A percentile compares a stretch with the other conserved stretches of the same genome.
Evolutionary conservation across 2,888 invertebrate species (phyloP).

Genomic region (Lycocerus yunnanus): DNA sequence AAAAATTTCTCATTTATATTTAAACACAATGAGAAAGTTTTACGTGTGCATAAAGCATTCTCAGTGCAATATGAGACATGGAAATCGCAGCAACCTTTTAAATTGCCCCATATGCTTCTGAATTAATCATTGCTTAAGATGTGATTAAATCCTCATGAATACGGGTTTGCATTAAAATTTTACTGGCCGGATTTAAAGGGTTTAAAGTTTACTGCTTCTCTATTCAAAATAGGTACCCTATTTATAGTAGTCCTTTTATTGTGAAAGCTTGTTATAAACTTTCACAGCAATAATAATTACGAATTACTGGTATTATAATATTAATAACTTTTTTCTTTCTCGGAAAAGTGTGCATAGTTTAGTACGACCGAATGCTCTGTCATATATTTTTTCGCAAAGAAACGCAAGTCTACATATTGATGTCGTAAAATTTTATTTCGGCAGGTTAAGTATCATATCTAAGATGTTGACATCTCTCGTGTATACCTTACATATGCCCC

Average conservation of each 20-base stretch:
- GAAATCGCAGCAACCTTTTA: conserved; percentile 31
- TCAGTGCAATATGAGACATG: conserved; percentile 28
- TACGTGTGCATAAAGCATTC: conserved; percentile 34
- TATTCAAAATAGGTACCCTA: conserved; percentile 4
- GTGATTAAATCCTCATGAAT: conserved; percentile 42
- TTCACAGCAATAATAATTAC: neutral
- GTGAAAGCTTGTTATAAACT: neutral
- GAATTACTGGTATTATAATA: neutral
- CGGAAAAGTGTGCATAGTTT: neutral
- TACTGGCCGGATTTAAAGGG: conserved; percentile 44
- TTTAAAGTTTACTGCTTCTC: conserved; percentile 28
- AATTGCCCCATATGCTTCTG: conserved; percentile 39
- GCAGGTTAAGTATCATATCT: neutral
- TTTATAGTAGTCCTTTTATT: neutral
- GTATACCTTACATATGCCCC: conserved; percentile 24
- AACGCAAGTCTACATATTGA: neutral
- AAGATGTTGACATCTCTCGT: conserved; percentile 11
- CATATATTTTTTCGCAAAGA: neutral
- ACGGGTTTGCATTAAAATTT: conserved; percentile 44
- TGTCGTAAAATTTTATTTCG: neutral
- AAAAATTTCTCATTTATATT: conserved; percentile 37
- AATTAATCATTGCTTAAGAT: conserved; percentile 41
- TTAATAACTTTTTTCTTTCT: neutral
- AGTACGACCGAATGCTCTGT: neutral
- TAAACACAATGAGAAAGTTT: conserved; percentile 39